A percentile compares a stretch with the other conserved stretches of the same genome.
phyloP scores from a whole-genome alignment of 2,888 invertebrate genomes.

The Hemithea aestivaria region DNA sequence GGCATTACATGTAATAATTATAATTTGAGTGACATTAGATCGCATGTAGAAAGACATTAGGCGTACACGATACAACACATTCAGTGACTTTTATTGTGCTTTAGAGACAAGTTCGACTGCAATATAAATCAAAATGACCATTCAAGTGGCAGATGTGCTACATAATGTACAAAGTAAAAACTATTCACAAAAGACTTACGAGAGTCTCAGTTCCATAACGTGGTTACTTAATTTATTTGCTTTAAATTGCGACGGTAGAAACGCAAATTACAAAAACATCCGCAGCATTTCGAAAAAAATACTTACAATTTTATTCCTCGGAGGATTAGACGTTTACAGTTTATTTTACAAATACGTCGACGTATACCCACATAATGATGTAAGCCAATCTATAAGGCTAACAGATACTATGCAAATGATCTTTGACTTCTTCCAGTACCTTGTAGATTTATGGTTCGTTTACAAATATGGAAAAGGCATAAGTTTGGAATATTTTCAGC shows the following conservation, averaged over 20 bases:
- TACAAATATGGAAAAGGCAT: conserved; percentile 49
- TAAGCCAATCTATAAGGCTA: conserved; percentile 45
- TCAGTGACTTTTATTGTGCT: too few species aligned
- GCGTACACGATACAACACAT: too few species aligned
- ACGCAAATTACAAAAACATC: conserved; percentile 8
- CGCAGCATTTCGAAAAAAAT: conserved; percentile 9
- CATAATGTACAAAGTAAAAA: conserved; percentile 5
- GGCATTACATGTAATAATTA: too few species aligned
- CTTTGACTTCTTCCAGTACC: conserved; percentile 50
- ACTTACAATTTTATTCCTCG: conserved; percentile 26
- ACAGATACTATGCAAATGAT: conserved; percentile 51
- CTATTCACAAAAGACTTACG: conserved; percentile 18
- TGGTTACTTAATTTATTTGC: conserved; percentile 46
- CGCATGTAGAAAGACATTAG: too few species aligned
- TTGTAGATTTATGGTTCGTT: conserved; percentile 51
- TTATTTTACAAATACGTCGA: conserved; percentile 45
- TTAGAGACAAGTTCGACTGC: too few species aligned
- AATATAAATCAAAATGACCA: conserved; percentile 1
- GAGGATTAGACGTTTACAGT: conserved; percentile 32
- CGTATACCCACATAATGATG: conserved; percentile 26
- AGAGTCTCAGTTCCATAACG: conserved; percentile 36
- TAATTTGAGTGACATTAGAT: too few species aligned
- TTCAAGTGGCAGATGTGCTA: conserved; percentile 1
- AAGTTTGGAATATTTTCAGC: conserved; percentile 46
- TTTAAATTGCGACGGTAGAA: conserved; percentile 33